These are phyloP conservation scores for Sarcophaga variegata DNA, from an alignment of 2,888 invertebrate species.

Conservation along the genomic window DNA sequence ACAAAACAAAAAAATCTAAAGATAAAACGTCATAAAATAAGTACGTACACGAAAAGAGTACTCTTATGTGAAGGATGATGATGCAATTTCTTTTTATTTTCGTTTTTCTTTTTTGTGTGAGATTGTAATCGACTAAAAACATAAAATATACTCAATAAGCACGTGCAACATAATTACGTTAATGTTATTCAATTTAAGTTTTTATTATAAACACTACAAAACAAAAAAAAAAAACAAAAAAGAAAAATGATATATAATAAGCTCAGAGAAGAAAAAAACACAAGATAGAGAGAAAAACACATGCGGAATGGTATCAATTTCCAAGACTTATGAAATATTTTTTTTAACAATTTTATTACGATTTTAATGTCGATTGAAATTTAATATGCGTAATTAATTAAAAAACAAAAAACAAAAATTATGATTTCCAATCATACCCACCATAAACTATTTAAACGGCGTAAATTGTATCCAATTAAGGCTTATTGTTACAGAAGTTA, in stretches of 20 bases:
- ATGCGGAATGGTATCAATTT: not conserved
- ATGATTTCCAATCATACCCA: conserved; percentile 64
- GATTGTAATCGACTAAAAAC: conserved; percentile 21
- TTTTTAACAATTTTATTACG: not conserved
- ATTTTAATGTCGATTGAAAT: not conserved
- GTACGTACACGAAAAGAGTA: not conserved
- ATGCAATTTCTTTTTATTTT: conserved; percentile 33
- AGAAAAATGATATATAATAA: not conserved
- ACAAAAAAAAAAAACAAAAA: not conserved
- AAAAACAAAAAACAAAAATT: not conserved
- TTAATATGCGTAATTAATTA: conserved; percentile 22
- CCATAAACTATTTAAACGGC: conserved; percentile 71
- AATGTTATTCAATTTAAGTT: conserved; percentile 23
- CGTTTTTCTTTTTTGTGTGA: too few relatives aligned
- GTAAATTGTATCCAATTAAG: conserved; percentile 56
- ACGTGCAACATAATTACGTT: conserved; percentile 43
- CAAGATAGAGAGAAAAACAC: not conserved
- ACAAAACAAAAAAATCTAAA: not conserved
- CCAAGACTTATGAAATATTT: not conserved
- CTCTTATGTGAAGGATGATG: conserved; percentile 40
- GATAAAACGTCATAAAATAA: not conserved
- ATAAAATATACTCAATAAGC: conserved; percentile 3
- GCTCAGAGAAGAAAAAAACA: too few relatives aligned
- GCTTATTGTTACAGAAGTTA: conserved; percentile 23
- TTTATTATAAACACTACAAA: not conserved